phyloP scores from a whole-genome alignment of 2,888 invertebrate genomes.

The Thalpophila matura region DNA sequence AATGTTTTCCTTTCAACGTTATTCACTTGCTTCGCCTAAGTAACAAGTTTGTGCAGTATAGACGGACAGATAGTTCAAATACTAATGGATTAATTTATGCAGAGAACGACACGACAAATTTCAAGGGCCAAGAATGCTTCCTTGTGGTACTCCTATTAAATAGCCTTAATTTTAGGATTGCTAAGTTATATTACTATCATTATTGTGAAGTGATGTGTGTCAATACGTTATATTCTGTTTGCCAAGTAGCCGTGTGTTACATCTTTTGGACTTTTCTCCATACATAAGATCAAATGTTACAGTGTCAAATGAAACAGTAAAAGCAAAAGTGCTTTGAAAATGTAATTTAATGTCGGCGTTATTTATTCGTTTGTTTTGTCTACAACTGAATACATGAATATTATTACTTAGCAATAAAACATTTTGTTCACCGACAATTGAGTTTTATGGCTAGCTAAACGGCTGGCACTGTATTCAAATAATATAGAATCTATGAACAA shows the following conservation, averaged over 20 bases:
- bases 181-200: background rate
- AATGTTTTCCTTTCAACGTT: background rate
- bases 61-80: background rate
- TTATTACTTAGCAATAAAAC: background rate
- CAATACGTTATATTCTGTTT: background rate
- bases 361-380: background rate
- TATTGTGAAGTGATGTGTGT: background rate
- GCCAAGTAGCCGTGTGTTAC: background rate
- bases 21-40: background rate
- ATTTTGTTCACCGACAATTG: background rate
- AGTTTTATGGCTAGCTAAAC: background rate
- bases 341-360: background rate
- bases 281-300: background rate
- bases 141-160: conserved; percentile 20
- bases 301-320: background rate
- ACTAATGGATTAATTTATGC: background rate
- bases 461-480: background rate
- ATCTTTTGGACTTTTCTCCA: background rate
- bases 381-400: background rate
- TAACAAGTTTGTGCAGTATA: background rate
- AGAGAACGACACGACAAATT: background rate
- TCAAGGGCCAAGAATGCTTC: background rate
- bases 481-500: too few relatives aligned
- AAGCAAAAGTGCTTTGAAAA: background rate
- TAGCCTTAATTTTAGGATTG: background rate